Conservation (phyloP, 1,140 invertebrate species). For the Odontomachus brunneus region DNA sequence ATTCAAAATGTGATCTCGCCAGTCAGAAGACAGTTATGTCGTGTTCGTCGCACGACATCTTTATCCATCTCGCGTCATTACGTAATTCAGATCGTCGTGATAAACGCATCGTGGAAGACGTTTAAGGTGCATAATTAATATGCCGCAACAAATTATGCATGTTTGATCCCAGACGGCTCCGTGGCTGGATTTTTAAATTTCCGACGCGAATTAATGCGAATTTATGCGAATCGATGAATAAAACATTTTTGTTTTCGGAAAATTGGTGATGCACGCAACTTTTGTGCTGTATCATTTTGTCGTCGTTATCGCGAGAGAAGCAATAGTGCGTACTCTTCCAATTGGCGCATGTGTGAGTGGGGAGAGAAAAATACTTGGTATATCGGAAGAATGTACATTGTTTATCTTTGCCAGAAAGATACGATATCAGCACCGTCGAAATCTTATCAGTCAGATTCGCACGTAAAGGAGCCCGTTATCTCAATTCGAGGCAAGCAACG, state of each 20-base stretch:
- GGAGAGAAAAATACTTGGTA: slow-evolving; percentile 50
- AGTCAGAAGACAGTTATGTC: slow-evolving; percentile 9
- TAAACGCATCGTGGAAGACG: background rate
- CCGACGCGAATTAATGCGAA: background rate
- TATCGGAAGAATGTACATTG: slow-evolving; percentile 19
- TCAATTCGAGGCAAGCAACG: background rate
- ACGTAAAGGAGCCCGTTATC: slow-evolving; percentile 13
- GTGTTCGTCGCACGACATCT: slow-evolving; percentile 16
- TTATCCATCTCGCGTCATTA: slow-evolving; percentile 25
- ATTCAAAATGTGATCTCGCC: background rate
- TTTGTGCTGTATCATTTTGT: background rate
- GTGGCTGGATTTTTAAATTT: slow-evolving; percentile 17
- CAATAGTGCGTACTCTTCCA: background rate
- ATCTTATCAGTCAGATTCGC: background rate
- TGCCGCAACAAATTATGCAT: slow-evolving; percentile 2
- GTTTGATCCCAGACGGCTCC: background rate
- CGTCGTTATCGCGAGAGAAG: background rate
- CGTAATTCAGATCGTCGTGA: background rate
- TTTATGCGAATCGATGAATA: background rate
- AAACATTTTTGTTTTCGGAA: background rate
- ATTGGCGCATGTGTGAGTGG: background rate
- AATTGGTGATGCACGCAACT: background rate
- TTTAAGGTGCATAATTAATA: slow-evolving; percentile 16
- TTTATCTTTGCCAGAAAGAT: slow-evolving; percentile 10
- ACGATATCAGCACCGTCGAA: background rate